Conservation (phyloP, 2,113 vertebrate species). For the Chrysochloris asiatica region DNA sequence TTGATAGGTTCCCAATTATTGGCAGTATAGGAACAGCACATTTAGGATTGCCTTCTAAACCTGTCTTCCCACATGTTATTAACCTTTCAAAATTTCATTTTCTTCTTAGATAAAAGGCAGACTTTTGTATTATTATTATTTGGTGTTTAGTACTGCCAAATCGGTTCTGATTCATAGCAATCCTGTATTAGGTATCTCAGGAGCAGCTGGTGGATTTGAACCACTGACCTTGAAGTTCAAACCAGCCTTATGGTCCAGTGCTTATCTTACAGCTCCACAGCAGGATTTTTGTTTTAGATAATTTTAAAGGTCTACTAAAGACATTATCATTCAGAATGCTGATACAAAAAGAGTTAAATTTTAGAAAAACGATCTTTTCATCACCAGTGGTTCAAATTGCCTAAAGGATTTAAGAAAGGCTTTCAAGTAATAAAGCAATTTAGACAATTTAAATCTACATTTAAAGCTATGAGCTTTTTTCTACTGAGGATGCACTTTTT, state of each 20-base stretch:
- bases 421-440: slow-evolving; percentile 56
- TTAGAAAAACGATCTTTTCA: slow-evolving; percentile 33
- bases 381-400: slow-evolving; percentile 6
- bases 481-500: slow-evolving; percentile 19
- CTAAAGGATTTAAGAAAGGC: slow-evolving; percentile 58
- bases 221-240: too few relatives aligned
- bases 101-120: background rate
- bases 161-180: too few relatives aligned
- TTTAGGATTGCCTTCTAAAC: background rate
- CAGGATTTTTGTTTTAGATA: background rate
- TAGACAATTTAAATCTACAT: slow-evolving; percentile 52
- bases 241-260: too few relatives aligned
- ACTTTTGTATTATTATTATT: background rate
- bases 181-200: too few relatives aligned
- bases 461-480: slow-evolving; percentile 28
- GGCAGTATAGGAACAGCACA: background rate
- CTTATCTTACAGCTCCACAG: too few relatives aligned
- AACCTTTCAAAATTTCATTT: background rate
- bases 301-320: background rate
- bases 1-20: background rate
- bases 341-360: slow-evolving; percentile 46
- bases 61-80: background rate
- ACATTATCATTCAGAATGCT: background rate
- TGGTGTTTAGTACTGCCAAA: too few relatives aligned
- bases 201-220: too few relatives aligned